Evolutionary conservation across 2,113 vertebrate genomes (phyloP).

Genomic region (Paralichthys olivaceus): DNA sequence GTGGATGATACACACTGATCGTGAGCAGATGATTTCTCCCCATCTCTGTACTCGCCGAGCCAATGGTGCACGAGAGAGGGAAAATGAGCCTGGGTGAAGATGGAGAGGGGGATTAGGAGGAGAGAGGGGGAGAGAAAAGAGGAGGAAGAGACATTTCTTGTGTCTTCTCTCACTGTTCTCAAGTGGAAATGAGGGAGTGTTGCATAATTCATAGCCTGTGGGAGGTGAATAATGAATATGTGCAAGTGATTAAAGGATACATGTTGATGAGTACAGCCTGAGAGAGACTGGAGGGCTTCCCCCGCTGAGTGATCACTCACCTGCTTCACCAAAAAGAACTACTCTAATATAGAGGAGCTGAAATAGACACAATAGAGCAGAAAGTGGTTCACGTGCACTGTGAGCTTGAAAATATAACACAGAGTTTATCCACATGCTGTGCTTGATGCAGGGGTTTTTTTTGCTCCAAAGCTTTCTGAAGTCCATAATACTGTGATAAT

Average conservation of each 20-base stretch:
- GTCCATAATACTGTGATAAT: constrained; percentile 31
- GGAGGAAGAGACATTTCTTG: constrained; percentile 50
- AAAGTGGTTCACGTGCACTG: constrained; percentile 16
- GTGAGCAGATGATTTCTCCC: neutral
- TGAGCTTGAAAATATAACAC: constrained; percentile 6
- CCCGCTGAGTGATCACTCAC: constrained; percentile 56
- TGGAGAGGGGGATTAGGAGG: constrained; percentile 3
- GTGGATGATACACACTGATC: neutral
- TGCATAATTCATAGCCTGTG: constrained; percentile 79
- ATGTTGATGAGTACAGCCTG: constrained; percentile 64
- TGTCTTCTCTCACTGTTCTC: constrained; percentile 61
- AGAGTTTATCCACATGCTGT: neutral
- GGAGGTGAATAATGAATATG: constrained; percentile 79
- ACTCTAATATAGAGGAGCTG: neutral
- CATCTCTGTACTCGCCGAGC: neutral
- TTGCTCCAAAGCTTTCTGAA: neutral
- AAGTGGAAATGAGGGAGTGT: constrained; percentile 48
- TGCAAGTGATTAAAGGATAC: constrained; percentile 75
- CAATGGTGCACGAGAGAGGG: constrained; percentile 20
- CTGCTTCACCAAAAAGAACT: constrained; percentile 32
- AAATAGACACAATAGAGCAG: constrained; percentile 21
- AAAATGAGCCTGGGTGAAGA: constrained; percentile 14
- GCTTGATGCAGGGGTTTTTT: constrained; percentile 1
- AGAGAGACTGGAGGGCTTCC: constrained; percentile 56
- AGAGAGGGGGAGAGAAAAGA: constrained; percentile 6